phyloP scores from a whole-genome alignment of 2,797 vertebrate genomes.

The Hippopotamyrus pictus region DNA sequence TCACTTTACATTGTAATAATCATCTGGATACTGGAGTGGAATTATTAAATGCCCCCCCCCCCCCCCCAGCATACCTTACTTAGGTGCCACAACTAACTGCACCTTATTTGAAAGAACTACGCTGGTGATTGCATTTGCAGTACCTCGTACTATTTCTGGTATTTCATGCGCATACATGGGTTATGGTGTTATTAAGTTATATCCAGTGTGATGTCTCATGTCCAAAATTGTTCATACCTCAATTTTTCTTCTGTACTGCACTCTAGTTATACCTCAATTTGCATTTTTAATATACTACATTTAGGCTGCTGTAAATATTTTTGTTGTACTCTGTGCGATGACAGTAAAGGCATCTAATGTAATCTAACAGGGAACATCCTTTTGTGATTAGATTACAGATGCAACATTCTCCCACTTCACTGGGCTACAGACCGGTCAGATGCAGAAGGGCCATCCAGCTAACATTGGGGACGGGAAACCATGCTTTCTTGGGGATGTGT shows the following conservation, averaged over 20 bases:
- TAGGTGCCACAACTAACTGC: slow-evolving; percentile 11
- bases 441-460: slow-evolving; percentile 30
- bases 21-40: slow-evolving; percentile 58
- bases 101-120: not conserved
- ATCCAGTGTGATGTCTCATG: not conserved
- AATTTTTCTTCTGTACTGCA: not conserved
- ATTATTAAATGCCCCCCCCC: slow-evolving; percentile 53
- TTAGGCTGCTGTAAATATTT: not conserved
- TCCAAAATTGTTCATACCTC: not conserved
- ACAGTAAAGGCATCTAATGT: not conserved
- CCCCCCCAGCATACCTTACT: slow-evolving; percentile 8
- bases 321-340: not conserved
- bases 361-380: slow-evolving; percentile 40
- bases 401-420: slow-evolving; percentile 6
- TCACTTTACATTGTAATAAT: slow-evolving; percentile 45
- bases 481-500: slow-evolving; percentile 36
- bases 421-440: slow-evolving; percentile 36
- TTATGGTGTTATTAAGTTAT: not conserved
- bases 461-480: slow-evolving; percentile 32
- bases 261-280: not conserved
- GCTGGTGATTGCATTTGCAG: not conserved
- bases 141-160: not conserved
- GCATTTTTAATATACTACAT: not conserved
- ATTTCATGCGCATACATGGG: not conserved
- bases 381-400: slow-evolving; percentile 57